Conservation (phyloP, 2,888 invertebrate species). For the Tenthredo amoena region DNA sequence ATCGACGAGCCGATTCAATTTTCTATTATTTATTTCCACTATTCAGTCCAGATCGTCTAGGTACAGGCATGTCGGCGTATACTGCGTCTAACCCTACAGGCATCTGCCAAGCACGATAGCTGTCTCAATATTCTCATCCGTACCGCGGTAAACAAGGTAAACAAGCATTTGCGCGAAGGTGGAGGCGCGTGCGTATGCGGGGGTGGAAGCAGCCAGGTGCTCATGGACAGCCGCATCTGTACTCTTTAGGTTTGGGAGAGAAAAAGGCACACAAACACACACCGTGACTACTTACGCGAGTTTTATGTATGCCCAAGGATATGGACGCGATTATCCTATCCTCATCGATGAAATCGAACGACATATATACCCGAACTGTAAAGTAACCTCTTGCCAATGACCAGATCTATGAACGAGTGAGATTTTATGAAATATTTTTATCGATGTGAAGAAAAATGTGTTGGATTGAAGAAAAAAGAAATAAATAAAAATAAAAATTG, state of each 20-base stretch:
- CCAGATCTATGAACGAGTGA: neutral
- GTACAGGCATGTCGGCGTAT: neutral
- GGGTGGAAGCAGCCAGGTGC: constrained; percentile 44
- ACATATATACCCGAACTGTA: neutral
- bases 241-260: constrained; percentile 40
- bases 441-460: neutral
- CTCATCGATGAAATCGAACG: neutral
- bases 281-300: neutral
- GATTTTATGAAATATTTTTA: neutral
- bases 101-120: constrained; percentile 35
- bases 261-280: neutral
- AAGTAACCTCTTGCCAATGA: neutral
- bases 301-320: constrained; percentile 9
- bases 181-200: constrained; percentile 41
- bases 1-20: neutral
- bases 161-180: neutral
- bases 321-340: neutral
- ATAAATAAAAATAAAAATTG: neutral
- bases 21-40: neutral
- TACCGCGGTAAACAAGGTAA: constrained; percentile 31
- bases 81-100: neutral
- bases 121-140: constrained; percentile 32
- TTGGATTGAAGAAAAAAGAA: neutral
- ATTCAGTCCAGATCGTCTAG: neutral
- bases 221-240: constrained; percentile 56